Percentiles rank a stretch among this genome's conserved stretches.
phyloP scores from a whole-genome alignment of 2,113 vertebrate species.

The Apteryx mantelli region DNA sequence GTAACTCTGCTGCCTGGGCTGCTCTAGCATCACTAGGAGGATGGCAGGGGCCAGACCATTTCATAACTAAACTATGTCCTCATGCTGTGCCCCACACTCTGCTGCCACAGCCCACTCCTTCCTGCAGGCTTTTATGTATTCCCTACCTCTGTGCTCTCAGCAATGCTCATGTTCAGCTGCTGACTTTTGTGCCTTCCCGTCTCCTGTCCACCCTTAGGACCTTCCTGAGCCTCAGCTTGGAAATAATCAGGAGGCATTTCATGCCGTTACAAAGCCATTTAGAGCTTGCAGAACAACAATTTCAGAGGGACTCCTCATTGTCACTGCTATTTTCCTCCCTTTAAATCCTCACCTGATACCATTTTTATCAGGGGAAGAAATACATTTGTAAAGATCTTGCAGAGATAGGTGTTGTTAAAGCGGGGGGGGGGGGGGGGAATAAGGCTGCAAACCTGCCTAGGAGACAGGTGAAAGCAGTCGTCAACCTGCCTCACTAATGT shows the following conservation, averaged over 20 bases:
- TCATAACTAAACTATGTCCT: too few species aligned
- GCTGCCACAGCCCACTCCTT: not conserved
- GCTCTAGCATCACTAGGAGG: not conserved
- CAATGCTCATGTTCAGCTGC: not conserved
- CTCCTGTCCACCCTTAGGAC: not conserved
- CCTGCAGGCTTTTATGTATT: not conserved
- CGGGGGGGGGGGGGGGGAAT: not conserved
- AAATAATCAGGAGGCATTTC: slow-evolving; percentile 14
- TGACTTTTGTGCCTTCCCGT: not conserved
- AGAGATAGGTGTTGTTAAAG: not conserved
- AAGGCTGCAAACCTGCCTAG: not conserved
- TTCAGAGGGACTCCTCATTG: not conserved
- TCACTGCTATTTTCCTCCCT: not conserved
- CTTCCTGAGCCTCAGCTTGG: not conserved
- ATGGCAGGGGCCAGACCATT: not conserved
- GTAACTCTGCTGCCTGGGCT: not conserved
- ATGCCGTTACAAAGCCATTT: slow-evolving; percentile 17
- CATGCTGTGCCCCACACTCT: not conserved
- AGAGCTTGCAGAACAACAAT: slow-evolving; percentile 25
- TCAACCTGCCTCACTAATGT: not conserved
- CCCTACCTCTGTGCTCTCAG: not conserved
- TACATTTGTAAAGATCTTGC: not conserved
- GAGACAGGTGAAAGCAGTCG: not conserved
- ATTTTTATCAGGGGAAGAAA: not conserved
- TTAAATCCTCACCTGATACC: not conserved